Percentiles rank a stretch among this genome's conserved stretches.
phyloP scores from a whole-genome alignment of 1,140 invertebrate genomes.

The Neelides sp. region DNA sequence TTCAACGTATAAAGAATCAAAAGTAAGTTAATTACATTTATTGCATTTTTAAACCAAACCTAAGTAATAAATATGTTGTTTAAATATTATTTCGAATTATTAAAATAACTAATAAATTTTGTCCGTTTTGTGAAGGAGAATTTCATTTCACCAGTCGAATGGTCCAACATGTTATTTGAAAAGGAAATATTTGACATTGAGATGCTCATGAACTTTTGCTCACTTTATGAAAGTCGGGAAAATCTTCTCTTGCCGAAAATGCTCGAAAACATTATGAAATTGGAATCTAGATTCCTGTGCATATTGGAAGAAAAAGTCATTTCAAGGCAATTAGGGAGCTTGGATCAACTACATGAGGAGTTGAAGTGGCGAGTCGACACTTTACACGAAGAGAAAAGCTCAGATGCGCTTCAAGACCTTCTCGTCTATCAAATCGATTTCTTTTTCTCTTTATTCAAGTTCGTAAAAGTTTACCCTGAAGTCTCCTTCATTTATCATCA shows the following conservation, averaged over 20 bases:
- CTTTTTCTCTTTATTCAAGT: constrained; percentile 35
- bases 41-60: not conserved
- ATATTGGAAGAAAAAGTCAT: constrained; percentile 34
- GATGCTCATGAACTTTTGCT: constrained; percentile 42
- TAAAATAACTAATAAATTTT: not conserved
- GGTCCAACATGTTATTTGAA: constrained; percentile 41
- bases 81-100: not conserved
- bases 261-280: constrained; percentile 39
- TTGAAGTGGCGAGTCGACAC: constrained; percentile 7
- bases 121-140: constrained; percentile 33
- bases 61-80: not conserved
- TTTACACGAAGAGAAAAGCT: not conserved
- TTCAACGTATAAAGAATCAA: constrained; percentile 41
- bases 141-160: constrained; percentile 37
- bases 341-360: constrained; percentile 14
- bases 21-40: constrained; percentile 32
- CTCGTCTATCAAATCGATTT: constrained; percentile 38
- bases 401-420: constrained; percentile 33
- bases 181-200: constrained; percentile 44
- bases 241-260: constrained; percentile 37
- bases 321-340: constrained; percentile 33
- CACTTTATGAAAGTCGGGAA: constrained; percentile 39
- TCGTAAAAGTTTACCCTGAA: constrained; percentile 37
- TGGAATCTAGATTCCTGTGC: constrained; percentile 39
- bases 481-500: constrained; percentile 33